These are phyloP conservation scores for Chymomyza costata DNA, from an alignment of 1,140 invertebrate genomes.

Conservation along the genomic window DNA sequence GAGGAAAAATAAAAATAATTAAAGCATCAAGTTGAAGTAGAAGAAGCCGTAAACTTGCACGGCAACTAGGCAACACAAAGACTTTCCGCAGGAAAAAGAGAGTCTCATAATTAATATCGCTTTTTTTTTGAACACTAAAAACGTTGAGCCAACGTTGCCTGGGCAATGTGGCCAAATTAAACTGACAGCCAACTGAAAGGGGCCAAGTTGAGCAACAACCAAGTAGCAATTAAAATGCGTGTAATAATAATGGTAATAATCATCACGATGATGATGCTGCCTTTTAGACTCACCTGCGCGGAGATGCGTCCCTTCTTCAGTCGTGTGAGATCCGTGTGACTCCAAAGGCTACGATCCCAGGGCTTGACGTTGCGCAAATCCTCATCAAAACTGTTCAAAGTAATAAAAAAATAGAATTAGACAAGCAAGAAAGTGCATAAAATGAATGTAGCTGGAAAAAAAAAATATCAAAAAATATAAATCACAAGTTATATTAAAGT, in stretches of 20 bases:
- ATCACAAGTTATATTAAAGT: constrained; percentile 27
- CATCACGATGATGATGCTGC: too few species aligned
- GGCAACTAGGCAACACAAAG: too few species aligned
- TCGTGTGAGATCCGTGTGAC: constrained; percentile 89
- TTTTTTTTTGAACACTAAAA: too few species aligned
- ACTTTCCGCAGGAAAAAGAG: too few species aligned
- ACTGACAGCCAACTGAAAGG: too few species aligned
- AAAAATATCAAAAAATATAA: background rate
- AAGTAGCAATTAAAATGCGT: background rate
- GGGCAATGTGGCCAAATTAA: too few species aligned
- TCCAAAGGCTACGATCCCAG: constrained; percentile 85
- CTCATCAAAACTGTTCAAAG: constrained; percentile 77
- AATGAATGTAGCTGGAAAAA: constrained; percentile 28
- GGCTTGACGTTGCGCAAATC: constrained; percentile 85
- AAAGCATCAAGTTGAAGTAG: too few species aligned
- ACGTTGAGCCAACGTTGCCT: too few species aligned
- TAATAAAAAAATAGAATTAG: too few species aligned
- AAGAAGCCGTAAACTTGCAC: too few species aligned
- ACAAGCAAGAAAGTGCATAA: background rate
- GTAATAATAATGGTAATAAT: constrained; percentile 23
- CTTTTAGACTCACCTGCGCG: constrained; percentile 84
- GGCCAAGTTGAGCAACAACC: background rate
- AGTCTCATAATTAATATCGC: too few species aligned
- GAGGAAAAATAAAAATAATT: too few species aligned
- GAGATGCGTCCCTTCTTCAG: constrained; percentile 90